Percentiles rank a stretch among this genome's conserved stretches.
Conservation (phyloP, 2,888 invertebrate species). For the Lasiommata megera region DNA sequence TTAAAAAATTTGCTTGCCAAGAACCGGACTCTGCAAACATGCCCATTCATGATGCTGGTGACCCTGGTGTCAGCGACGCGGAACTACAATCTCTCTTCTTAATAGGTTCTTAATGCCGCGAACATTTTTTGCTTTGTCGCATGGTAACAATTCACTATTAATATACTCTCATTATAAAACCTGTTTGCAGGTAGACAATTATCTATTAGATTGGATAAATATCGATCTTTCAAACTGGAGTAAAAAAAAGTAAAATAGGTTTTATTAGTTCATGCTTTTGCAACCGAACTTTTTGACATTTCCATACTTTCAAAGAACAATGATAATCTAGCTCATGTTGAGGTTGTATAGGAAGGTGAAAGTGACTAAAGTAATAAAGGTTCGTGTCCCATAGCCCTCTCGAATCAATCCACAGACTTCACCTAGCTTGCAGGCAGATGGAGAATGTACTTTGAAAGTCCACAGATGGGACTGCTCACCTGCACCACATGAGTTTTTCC, state of each 20-base stretch:
- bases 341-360: too few relatives aligned
- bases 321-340: too few relatives aligned
- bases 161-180: neutral
- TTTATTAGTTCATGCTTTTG: too few relatives aligned
- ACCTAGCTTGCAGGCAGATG: neutral
- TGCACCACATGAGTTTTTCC: conserved; percentile 77
- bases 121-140: conserved; percentile 16
- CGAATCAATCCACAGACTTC: too few relatives aligned
- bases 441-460: conserved; percentile 25
- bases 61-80: conserved; percentile 53
- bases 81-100: conserved; percentile 59
- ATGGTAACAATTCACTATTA: neutral
- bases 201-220: too few relatives aligned
- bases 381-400: too few relatives aligned
- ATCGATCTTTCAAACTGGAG: too few relatives aligned
- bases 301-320: too few relatives aligned
- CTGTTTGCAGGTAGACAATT: neutral
- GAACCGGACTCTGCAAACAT: conserved; percentile 34
- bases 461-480: conserved; percentile 50
- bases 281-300: too few relatives aligned
- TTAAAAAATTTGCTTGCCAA: conserved; percentile 9
- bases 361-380: too few relatives aligned
- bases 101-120: conserved; percentile 42
- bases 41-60: conserved; percentile 50
- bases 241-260: too few relatives aligned